A percentile compares a stretch with the other conserved stretches of the same genome.
phyloP scores from a whole-genome alignment of 92 coral and sea anemone species.

The Epizoanthus stellaris region DNA sequence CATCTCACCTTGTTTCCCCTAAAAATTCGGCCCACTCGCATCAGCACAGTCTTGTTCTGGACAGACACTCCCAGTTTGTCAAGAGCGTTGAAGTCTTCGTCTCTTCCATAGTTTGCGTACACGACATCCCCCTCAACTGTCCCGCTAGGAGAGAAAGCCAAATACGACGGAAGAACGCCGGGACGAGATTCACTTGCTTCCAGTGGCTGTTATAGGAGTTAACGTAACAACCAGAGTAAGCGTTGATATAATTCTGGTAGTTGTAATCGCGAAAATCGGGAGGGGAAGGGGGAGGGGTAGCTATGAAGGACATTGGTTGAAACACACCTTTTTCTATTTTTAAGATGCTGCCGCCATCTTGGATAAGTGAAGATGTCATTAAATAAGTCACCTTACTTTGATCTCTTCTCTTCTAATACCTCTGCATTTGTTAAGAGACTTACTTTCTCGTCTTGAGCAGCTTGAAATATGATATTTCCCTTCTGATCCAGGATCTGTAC shows the following conservation, averaged over 20 bases:
- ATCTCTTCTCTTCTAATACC: no score
- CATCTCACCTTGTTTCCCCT: conserved; percentile 86
- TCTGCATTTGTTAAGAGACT: not conserved
- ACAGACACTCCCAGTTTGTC: conserved; percentile 62
- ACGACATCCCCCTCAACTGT: conserved; percentile 76
- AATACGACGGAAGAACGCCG: conserved; percentile 75
- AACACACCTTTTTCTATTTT: no score
- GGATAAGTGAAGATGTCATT: no score
- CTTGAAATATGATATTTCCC: conserved; percentile 53
- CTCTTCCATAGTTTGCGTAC: conserved; percentile 89
- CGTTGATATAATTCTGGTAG: not conserved
- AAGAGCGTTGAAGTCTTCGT: conserved; percentile 72
- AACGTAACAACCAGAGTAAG: not conserved
- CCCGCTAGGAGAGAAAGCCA: conserved; percentile 80
- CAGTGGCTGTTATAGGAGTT: conserved; percentile 44
- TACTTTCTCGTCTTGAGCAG: conserved; percentile 73
- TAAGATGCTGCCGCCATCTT: no score
- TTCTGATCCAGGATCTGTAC: conserved; percentile 66
- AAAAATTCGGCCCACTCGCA: conserved; percentile 79
- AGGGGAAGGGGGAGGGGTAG: no score
- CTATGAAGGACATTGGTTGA: no score
- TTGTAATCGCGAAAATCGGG: no score
- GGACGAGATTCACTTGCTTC: conserved; percentile 49
- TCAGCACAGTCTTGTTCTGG: conserved; percentile 68
- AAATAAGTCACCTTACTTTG: no score